Evolutionary conservation across 2,888 invertebrate genomes (phyloP), one percentile per base, ranked within the genome.

Genomic region (Pseudococcus longispinus): DNA sequence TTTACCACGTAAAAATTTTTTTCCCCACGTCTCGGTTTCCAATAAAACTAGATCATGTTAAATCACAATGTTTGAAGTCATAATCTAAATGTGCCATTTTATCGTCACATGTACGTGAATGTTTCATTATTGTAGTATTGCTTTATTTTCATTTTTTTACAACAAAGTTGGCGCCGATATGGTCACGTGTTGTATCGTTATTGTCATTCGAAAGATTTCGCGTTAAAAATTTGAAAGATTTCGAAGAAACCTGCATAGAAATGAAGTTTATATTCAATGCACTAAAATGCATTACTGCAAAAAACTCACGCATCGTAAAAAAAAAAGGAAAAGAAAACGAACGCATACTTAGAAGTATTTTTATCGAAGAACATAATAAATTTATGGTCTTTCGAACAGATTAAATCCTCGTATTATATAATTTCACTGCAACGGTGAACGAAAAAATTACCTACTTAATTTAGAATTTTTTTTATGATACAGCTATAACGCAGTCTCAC

Each of bases 401-500:
- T 70, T 70, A 29, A 70, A 29, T 70, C 70, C 29, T 70, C 70
- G 29, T 29, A 70, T 70, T 26, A 29, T 29, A 29, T 1, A 20
- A 18, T 70, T 3, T 18, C 15, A 6, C 15, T 70, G 29, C n/a
- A 32, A 11, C 20, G 20, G 1, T 80, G n/a, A 8, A 8, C 15
- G 51, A 46, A 83, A 51, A 51, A n/a, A n/a, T n/a, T n/a, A 26
- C 11, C 51, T 55, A n/a, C 29, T 44, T 0, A 83, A 51, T 15
- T 2, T 83, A 1, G 82, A 51, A 32, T 87, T 84, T 42, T 80
- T 70, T 82, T 83, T 85, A 89, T 87, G 88, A 88, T 89, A 90
- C 91, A 95, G 96, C 96, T 0, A 94, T 97, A 88, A 95, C 93
- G 87, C 95, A 95, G 91, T 96, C 96, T 0, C 95, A 94, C 89